Conservation (phyloP, 2,113 vertebrate genomes). For the Argyrosomus japonicus region DNA sequence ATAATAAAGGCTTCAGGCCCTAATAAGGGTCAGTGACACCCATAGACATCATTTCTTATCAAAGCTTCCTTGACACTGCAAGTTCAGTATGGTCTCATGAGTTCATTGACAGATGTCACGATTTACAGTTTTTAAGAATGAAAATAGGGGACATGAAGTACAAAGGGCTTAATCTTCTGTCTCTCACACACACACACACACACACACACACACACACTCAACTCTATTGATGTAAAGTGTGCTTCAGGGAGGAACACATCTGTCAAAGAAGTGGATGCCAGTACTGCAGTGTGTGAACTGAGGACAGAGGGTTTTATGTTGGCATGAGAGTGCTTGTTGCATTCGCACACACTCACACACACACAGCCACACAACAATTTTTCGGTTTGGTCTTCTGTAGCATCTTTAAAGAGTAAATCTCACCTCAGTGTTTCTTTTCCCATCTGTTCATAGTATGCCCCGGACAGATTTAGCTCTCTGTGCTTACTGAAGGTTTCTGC, state of each 20-base stretch:
- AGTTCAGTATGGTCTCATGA: constrained; percentile 15
- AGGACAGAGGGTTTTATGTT: constrained; percentile 40
- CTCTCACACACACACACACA: background rate
- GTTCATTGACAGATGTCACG: constrained; percentile 16
- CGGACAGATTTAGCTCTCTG: background rate
- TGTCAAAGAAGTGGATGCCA: constrained; percentile 51
- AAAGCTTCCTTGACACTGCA: constrained; percentile 29
- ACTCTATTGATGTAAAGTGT: constrained; percentile 34
- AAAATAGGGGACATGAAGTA: background rate
- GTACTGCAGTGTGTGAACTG: constrained; percentile 47
- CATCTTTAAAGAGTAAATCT: background rate
- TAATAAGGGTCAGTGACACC: constrained; percentile 36
- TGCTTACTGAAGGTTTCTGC: background rate
- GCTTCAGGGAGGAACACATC: constrained; percentile 68
- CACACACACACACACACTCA: constrained; percentile 21
- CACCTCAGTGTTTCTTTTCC: background rate
- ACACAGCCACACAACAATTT: background rate
- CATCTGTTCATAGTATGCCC: background rate
- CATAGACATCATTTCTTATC: constrained; percentile 27
- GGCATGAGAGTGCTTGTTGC: background rate
- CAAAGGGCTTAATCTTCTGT: constrained; percentile 13
- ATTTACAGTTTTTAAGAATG: constrained; percentile 1
- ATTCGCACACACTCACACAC: constrained; percentile 5
- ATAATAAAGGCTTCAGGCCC: constrained; percentile 7
- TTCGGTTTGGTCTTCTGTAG: background rate